phyloP scores from a whole-genome alignment of 1,140 invertebrate genomes.

The Dendrolimus kikuchii region DNA sequence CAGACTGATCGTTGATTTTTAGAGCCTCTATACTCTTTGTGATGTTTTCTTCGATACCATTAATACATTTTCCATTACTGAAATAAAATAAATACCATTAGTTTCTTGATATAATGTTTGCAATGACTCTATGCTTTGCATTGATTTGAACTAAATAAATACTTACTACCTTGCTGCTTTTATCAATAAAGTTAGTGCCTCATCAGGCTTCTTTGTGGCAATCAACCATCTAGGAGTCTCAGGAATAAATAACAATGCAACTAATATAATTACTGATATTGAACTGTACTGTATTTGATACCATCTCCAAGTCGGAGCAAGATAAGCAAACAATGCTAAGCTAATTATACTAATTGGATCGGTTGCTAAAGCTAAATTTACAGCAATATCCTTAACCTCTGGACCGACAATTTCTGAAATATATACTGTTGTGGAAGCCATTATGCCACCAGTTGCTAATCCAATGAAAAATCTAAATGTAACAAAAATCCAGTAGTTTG shows the following conservation, averaged over 20 bases:
- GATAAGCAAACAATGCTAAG: constrained; percentile 30
- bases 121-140: neutral
- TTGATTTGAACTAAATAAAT: constrained; percentile 1
- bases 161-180: constrained; percentile 34
- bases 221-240: constrained; percentile 42
- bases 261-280: constrained; percentile 19
- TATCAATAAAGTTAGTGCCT: constrained; percentile 24
- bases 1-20: no score
- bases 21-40: neutral
- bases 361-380: constrained; percentile 13
- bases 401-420: constrained; percentile 30
- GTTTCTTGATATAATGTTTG: neutral
- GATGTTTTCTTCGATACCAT: constrained; percentile 2
- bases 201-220: constrained; percentile 19
- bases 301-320: constrained; percentile 24
- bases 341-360: constrained; percentile 21
- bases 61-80: constrained; percentile 1
- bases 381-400: constrained; percentile 22
- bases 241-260: constrained; percentile 24
- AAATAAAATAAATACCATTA: neutral
- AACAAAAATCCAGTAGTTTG: constrained; percentile 26
- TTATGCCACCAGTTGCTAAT: constrained; percentile 25
- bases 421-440: constrained; percentile 21
- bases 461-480: constrained; percentile 28
- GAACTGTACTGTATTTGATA: constrained; percentile 19